Percentiles rank a stretch among this genome's conserved stretches.
Evolutionary conservation across 2,888 invertebrate genomes (phyloP).

Genomic region (Dynastes hyllus): DNA sequence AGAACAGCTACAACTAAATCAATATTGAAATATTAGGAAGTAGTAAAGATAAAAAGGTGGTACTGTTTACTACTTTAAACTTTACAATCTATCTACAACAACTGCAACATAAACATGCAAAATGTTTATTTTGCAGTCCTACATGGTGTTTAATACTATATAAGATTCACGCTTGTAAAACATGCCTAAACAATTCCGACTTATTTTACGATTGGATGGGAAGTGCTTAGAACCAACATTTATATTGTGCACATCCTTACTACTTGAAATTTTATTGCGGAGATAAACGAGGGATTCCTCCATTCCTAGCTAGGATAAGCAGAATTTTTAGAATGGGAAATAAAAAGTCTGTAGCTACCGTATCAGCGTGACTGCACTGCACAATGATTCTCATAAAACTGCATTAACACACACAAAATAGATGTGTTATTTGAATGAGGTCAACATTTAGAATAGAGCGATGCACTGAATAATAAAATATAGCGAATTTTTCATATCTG

Average conservation of each 20-base stretch:
- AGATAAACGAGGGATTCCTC: constrained; percentile 30
- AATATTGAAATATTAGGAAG: not conserved
- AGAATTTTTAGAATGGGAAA: constrained; percentile 19
- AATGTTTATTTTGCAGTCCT: no score
- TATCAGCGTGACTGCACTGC: constrained; percentile 18
- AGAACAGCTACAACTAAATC: no score
- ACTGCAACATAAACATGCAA: no score
- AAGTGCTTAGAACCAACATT: constrained; percentile 21
- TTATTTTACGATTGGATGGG: constrained; percentile 19
- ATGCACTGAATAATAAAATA: not conserved
- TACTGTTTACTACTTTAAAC: no score
- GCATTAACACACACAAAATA: constrained; percentile 4
- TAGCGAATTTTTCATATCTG: no score
- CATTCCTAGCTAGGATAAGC: constrained; percentile 4
- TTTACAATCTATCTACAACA: not conserved
- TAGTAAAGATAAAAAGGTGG: not conserved
- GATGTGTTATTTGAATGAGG: not conserved
- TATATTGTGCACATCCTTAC: constrained; percentile 35
- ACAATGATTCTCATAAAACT: constrained; percentile 11
- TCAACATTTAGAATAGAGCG: not conserved
- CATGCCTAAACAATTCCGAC: constrained; percentile 25
- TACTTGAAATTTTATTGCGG: constrained; percentile 42
- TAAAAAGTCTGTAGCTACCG: not conserved
- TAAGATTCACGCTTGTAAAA: not conserved
- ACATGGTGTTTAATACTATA: not conserved